Base-by-base conservation (phyloP, 2,888 invertebrate genomes). In the Allophyes oxyacanthae region DNA sequence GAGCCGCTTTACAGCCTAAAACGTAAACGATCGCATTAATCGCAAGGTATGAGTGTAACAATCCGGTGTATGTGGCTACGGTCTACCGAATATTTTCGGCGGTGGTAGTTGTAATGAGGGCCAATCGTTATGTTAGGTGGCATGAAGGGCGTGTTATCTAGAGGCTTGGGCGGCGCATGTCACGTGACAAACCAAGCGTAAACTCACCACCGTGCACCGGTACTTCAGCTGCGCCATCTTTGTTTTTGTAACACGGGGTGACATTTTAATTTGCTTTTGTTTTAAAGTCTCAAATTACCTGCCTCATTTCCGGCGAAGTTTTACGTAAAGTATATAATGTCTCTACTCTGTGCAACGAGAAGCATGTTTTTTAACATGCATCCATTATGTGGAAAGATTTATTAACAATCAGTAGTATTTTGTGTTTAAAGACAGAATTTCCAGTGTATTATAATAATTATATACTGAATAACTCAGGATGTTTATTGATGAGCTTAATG, bases 141-240 rank as follows among this genome's bases (percentile, higher is more conserved):
- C 71, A 72, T 77, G 72, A 85, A 89, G 89, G 91, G 89, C 89
- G 90, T 89, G 87, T 85, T 88, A 82, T 81, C 82, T 81, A 73
- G 71, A 79, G 82, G 78, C 81, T 82, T 85, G 89, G 90, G 91
- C 89, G 90, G 90, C 79, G 85, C 88, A 81, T 81, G 84, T 85
- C 83, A 86, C 84, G 84, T 85, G 86, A 82, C 85, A 77, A 86
- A 67, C 89, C 82, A 85, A 87, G 85, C 90, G 86, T 85, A 76
- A 86, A 88, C 80, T 78, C 82, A 84, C 86, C 87, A 85, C 87
- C 84, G 25, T 83, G n/a, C n/a, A n/a, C 87, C 84, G 83, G 78
- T 77, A 82, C 81, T 81, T 79, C 77, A 73, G 78, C 74, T 57
- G 73, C 89, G 88, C 89, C 90, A 91, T 91, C 81, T 88, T 90